phyloP scores from a whole-genome alignment of 2,797 vertebrate genomes.

The Onychomys torridus region DNA sequence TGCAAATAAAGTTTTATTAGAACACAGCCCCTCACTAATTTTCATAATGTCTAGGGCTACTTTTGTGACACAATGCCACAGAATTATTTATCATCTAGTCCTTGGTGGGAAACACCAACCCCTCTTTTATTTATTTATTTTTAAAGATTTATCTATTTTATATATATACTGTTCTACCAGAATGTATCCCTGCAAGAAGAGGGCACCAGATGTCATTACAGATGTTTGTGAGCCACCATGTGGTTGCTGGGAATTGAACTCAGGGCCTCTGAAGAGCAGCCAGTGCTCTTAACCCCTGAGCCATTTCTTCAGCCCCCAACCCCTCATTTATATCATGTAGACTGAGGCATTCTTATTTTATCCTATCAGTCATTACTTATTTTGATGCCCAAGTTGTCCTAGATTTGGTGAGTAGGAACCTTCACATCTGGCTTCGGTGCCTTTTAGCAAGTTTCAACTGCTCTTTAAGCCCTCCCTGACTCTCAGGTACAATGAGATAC shows the following conservation, averaged over 20 bases:
- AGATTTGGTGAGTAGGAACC: not conserved
- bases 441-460: not conserved
- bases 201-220: too few species aligned
- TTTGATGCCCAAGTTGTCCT: not conserved
- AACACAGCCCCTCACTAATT: not conserved
- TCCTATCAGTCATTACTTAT: not conserved
- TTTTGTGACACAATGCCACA: not conserved
- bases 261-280: too few species aligned
- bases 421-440: not conserved
- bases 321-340: not conserved
- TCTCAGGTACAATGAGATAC: not conserved
- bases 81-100: not conserved
- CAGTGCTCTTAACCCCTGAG: too few species aligned
- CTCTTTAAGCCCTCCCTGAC: not conserved
- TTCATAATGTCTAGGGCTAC: not conserved
- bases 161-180: too few species aligned
- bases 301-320: not conserved
- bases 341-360: not conserved
- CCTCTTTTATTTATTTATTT: not conserved
- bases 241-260: too few species aligned
- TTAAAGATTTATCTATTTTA: too few species aligned
- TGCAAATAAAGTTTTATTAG: conserved; percentile 27
- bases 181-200: too few species aligned
- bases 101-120: not conserved
- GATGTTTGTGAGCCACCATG: too few species aligned